Percentiles rank a stretch among this genome's conserved stretches.
phyloP scores from a whole-genome alignment of 2,888 invertebrate genomes.

The Coenonympha arcania region DNA sequence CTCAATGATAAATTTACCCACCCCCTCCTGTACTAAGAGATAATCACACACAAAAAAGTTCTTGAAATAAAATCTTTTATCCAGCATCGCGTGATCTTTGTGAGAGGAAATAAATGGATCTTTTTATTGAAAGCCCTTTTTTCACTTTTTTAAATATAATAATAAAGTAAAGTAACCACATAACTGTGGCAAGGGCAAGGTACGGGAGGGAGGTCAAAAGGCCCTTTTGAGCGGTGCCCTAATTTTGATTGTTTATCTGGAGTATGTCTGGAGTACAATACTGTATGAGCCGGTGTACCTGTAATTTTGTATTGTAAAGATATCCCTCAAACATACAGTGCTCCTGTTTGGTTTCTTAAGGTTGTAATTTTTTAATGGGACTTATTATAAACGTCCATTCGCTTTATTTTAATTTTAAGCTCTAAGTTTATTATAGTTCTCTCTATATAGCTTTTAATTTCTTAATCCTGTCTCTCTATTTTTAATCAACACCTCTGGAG shows the following conservation, averaged over 20 bases:
- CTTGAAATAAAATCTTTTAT: constrained; percentile 15
- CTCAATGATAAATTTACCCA: neutral
- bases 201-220: constrained; percentile 34
- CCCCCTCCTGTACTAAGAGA: neutral
- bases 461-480: no score
- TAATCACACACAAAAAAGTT: neutral
- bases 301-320: neutral
- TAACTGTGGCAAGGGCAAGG: constrained; percentile 34
- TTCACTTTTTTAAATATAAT: no score
- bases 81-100: constrained; percentile 33
- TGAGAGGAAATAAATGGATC: constrained; percentile 21
- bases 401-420: no score
- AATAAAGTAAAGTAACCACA: neutral
- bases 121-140: constrained; percentile 21
- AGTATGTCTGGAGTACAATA: neutral
- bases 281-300: neutral
- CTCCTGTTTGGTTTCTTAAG: no score
- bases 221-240: neutral
- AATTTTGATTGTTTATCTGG: neutral
- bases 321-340: neutral
- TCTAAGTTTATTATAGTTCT: no score
- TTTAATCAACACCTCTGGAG: no score
- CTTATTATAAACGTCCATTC: no score
- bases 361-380: no score
- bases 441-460: no score